Evolutionary conservation across 2,888 invertebrate genomes (phyloP), one percentile per base, ranked within the genome.

Genomic region (Lepidocyrtinus sp.): DNA sequence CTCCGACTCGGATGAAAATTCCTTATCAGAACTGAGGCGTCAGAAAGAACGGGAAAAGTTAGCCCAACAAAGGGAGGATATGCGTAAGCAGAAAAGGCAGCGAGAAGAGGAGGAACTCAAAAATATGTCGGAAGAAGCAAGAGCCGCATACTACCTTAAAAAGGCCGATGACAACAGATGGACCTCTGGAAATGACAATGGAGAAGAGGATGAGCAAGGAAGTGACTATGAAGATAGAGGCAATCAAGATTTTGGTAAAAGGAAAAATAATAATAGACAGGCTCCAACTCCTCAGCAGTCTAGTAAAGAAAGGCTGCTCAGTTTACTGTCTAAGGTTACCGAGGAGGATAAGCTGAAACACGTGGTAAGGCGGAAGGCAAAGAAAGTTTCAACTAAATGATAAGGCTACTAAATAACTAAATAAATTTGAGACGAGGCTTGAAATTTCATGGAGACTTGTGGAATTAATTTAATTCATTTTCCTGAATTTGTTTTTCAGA

Each of bases 1-100:
- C 12, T 36, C 36, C 5, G 36, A 36, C 36, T 36, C 71, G 3
- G 82, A 82, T 55, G 82, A 82, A 17, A 77, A 80, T 45, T 72
- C 82, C 15, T 76, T 82, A 67, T 22, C 69, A 9, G 82, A 82
- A 12, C 26, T 82, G 88, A 93, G 93, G 87, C 94, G 93, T 87
- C 96, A 96, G 84, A 91, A 95, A 85, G 96, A 97, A 88, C 92
- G 92, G 72, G 94, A 94, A 87, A 91, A 93, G 83, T 92, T 93
- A 86, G 91, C 91, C 87, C 91, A 91, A 84, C 91, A 92, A 83
- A 90, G 92, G 71, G 92, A 93, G 86, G 92, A 91, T 87, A 75
- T 87, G 87, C 76, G 87, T 87, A 75, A 84, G 84, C 69, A 62
- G n/a, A 26, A 71, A 61, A 17, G 75, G 65, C 55, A 27, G 27